Base-by-base conservation (phyloP, 2,113 vertebrate species). In the Parotia lawesii region DNA sequence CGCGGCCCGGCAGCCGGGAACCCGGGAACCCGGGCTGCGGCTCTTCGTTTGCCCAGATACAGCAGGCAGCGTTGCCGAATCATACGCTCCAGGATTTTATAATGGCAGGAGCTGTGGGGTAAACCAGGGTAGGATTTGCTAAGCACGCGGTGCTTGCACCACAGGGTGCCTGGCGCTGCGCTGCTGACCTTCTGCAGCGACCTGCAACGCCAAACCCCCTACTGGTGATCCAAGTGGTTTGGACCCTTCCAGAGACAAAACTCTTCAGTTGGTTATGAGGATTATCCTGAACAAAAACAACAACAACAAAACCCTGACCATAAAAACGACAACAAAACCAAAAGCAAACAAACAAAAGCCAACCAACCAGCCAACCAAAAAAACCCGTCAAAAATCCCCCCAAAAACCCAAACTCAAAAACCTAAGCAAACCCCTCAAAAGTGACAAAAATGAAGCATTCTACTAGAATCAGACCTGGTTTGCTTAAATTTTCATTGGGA, bases 41-140 rank as follows among this genome's bases (percentile, higher is more conserved):
- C 29, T 24, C 71, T 19, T 0, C 0, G 2, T 8, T 28, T 29
- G 2, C 19, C 18, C 42, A 13, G 11, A 20, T 4, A 3, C 0
- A 15, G 33, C 1, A 0, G 0, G 16, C 38, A 8, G 2, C 13
- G 27, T 7, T 27, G 65, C 35, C 61, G 27, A 27, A 33, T 9
- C 12, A 2, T 2, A 7, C 1, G 4, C 23, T 50, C 51, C 28
- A 10, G 29, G 11, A 3, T 9, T 13, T 9, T 33, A 11, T 12
- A 78, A 18, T 21, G 50, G 24, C 25, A 18, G 48, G 21, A 38
- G 18, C 1, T n/a, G 9, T 22, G 16, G 12, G 23, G 1, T 5
- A 44, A 56, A 23, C 29, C 60, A 12, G 24, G 45, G 38, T 0
- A 25, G 54, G 45, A 11, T 62, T 69, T 65, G 11, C 48, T 22